Base-by-base conservation (phyloP, 2,113 vertebrate genomes). In the Phalacrocorax aristotelis region DNA sequence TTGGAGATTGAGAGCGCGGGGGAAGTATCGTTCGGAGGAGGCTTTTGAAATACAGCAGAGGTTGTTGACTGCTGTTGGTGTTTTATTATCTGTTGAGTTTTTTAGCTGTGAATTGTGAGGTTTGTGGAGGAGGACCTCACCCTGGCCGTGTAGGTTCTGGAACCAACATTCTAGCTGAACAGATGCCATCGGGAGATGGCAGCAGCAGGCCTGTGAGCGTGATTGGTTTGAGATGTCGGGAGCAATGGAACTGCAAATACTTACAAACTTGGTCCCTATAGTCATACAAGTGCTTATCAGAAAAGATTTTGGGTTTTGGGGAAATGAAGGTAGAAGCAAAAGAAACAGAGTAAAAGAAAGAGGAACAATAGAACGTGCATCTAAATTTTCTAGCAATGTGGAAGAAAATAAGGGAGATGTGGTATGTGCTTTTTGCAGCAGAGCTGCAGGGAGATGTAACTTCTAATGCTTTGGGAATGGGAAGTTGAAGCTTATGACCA, bases 101-200 rank as follows among this genome's bases (percentile, higher is more conserved):
- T 22, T 29, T 12, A 57, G 62, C 58, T 30, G 34, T 40, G 52
- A 25, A 2, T 4, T 13, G 49, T 1, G 13, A 58, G 69, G 54
- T 40, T 23, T 62, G 36, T 25, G 79, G 61, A 32, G 30, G n/a
- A 69, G 57, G 34, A 60, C 48, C 65, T 89, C 19, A 0, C 26
- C 46, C 18, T 64, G 64, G 20, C 44, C 12, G 0, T 10, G n/a
- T 6, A 4, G 20, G 16, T 15, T 3, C 20, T 30, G 62, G 30
- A 27, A 23, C 19, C 49, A 18, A 3, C 12, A 0, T 6, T 19
- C 4, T 4, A 9, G 38, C 3, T 65, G 83, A 64, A 7, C 16
- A 13, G 5, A 14, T 5, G 17, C 36, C 81, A 18, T 32, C 17
- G 5, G 27, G 86, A 68, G 91, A 5, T 16, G 36, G 55, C 38